These are phyloP conservation scores for Argyresthia goedartella DNA, from an alignment of 2,888 invertebrate species.

Conservation along the genomic window DNA sequence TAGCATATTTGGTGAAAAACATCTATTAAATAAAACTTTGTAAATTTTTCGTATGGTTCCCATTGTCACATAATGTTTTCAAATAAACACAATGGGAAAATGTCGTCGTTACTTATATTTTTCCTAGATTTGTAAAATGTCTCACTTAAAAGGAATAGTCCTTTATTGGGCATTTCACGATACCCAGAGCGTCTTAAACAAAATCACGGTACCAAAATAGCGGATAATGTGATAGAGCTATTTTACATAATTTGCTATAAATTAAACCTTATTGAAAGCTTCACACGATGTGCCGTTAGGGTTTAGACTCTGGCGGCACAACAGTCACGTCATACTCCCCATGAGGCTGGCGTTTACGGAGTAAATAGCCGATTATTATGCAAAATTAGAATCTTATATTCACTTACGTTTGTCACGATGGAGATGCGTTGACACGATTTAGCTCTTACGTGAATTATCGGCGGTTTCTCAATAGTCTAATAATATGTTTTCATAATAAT, in stretches of 20 bases:
- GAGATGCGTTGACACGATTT: conserved; percentile 29
- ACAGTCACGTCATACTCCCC: not conserved
- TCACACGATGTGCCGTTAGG: not conserved
- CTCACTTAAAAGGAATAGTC: too few relatives aligned
- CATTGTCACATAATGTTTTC: too few relatives aligned
- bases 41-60: too few relatives aligned
- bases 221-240: too few relatives aligned
- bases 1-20: too few relatives aligned
- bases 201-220: too few relatives aligned
- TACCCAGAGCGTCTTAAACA: too few relatives aligned
- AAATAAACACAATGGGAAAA: too few relatives aligned
- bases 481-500: not conserved
- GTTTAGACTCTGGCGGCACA: not conserved
- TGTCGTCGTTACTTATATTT: too few relatives aligned
- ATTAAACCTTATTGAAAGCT: not conserved
- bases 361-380: not conserved
- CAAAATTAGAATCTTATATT: conserved; percentile 50
- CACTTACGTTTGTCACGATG: conserved; percentile 48
- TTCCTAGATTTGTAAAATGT: too few relatives aligned
- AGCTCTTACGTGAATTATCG: conserved; percentile 25
- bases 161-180: too few relatives aligned
- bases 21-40: too few relatives aligned
- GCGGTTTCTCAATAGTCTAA: not conserved
- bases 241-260: not conserved
- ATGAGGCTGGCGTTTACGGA: not conserved